A percentile compares a stretch with the other conserved stretches of the same genome.
phyloP scores from a whole-genome alignment of 2,888 invertebrate genomes.

The Julus scanicus region DNA sequence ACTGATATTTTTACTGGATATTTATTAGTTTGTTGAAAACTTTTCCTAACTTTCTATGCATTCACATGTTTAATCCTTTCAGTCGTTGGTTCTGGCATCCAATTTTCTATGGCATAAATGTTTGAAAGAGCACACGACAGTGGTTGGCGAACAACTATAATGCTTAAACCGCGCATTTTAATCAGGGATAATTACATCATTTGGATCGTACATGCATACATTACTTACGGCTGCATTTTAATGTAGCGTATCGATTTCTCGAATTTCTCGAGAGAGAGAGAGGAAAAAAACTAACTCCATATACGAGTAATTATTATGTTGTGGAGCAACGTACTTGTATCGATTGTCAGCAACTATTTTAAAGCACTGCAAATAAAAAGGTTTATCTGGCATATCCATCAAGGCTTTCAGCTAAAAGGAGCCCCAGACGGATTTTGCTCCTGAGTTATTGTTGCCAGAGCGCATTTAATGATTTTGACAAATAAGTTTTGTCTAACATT shows the following conservation, averaged over 20 bases:
- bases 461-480: constrained; percentile 36
- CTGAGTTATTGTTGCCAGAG: constrained; percentile 8
- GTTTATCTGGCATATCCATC: constrained; percentile 34
- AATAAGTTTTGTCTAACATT: constrained; percentile 18
- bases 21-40: background rate
- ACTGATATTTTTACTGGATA: background rate
- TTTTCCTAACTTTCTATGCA: background rate
- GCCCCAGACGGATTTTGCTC: constrained; percentile 6
- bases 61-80: constrained; percentile 9
- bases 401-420: background rate
- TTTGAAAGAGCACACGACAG: background rate
- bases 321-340: constrained; percentile 39
- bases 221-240: constrained; percentile 38
- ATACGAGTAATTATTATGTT: constrained; percentile 31
- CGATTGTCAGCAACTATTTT: constrained; percentile 39
- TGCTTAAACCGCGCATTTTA: constrained; percentile 32
- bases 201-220: constrained; percentile 15
- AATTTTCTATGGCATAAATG: background rate
- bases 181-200: constrained; percentile 42
- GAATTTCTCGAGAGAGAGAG: background rate
- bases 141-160: background rate
- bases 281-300: background rate
- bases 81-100: constrained; percentile 18
- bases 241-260: constrained; percentile 28
- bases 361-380: constrained; percentile 30